Conservation (phyloP, 2,113 vertebrate species). For the Crotalus tigris region DNA sequence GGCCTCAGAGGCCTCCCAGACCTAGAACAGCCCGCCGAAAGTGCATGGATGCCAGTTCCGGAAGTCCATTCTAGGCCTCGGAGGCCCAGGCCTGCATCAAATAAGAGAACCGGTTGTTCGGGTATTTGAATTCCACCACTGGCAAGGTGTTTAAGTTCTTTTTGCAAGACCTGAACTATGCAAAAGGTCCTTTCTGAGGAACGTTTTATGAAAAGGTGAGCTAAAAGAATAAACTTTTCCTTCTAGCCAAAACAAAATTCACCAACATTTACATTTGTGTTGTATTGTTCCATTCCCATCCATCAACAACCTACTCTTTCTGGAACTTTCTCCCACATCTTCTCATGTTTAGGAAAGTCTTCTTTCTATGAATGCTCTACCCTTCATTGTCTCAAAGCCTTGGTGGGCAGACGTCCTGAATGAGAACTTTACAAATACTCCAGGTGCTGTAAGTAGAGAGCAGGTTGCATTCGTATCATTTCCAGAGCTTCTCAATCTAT, state of each 20-base stretch:
- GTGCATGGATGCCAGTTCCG: too few relatives aligned
- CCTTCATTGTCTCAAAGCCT: background rate
- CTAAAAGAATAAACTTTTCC: background rate
- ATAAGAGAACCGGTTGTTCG: too few relatives aligned
- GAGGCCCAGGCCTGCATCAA: too few relatives aligned
- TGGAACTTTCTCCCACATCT: background rate
- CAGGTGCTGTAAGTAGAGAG: background rate
- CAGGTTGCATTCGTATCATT: background rate
- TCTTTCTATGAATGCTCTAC: background rate
- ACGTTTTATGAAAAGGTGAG: background rate
- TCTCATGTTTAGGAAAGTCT: background rate
- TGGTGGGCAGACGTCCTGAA: background rate
- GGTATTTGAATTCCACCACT: too few relatives aligned
- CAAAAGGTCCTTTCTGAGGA: background rate
- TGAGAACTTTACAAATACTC: too few relatives aligned
- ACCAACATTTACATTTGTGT: background rate
- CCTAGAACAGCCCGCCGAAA: too few relatives aligned
- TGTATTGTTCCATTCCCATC: background rate
- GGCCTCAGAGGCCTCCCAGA: too few relatives aligned
- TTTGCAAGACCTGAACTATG: background rate
- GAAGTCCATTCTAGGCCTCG: too few relatives aligned
- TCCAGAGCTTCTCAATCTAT: background rate
- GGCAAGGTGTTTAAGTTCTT: background rate
- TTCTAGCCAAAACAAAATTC: background rate
- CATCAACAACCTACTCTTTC: background rate